phyloP scores from a whole-genome alignment of 2,113 vertebrate species.

The Pelecanus crispus region DNA sequence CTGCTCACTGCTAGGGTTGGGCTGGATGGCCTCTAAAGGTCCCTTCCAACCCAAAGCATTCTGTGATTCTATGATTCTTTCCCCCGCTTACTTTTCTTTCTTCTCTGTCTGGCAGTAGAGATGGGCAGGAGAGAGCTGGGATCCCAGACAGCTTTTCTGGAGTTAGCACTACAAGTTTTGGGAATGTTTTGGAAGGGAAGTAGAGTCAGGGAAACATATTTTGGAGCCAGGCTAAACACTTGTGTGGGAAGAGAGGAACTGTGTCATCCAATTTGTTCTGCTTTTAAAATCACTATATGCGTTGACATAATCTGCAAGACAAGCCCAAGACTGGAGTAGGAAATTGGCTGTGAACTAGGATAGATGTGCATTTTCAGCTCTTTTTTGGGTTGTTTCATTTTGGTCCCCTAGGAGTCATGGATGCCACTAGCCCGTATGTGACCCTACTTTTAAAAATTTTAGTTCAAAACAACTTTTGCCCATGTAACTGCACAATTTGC shows the following conservation, averaged over 20 bases:
- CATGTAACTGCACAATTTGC: neutral
- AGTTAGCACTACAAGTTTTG: neutral
- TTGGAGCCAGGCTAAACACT: neutral
- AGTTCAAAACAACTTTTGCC: neutral
- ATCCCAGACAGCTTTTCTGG: neutral
- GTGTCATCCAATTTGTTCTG: neutral
- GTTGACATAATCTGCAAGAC: neutral
- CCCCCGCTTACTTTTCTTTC: neutral
- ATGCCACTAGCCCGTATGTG: neutral
- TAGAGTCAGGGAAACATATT: neutral
- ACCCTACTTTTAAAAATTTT: neutral
- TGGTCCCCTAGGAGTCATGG: neutral
- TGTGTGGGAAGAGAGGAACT: neutral
- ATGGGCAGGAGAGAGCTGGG: neutral
- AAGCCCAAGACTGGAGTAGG: neutral
- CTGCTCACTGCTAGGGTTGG: too few relatives aligned
- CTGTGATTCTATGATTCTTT: too few relatives aligned
- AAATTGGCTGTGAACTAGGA: neutral
- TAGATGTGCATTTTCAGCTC: neutral
- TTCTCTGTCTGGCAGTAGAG: neutral
- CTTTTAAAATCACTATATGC: neutral
- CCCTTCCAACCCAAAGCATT: too few relatives aligned
- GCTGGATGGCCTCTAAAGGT: too few relatives aligned
- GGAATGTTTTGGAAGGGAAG: neutral
- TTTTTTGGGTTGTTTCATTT: fast-evolving